Evolutionary conservation across 2,888 invertebrate species (phyloP).

Genomic region (Tupiocoris notatus): DNA sequence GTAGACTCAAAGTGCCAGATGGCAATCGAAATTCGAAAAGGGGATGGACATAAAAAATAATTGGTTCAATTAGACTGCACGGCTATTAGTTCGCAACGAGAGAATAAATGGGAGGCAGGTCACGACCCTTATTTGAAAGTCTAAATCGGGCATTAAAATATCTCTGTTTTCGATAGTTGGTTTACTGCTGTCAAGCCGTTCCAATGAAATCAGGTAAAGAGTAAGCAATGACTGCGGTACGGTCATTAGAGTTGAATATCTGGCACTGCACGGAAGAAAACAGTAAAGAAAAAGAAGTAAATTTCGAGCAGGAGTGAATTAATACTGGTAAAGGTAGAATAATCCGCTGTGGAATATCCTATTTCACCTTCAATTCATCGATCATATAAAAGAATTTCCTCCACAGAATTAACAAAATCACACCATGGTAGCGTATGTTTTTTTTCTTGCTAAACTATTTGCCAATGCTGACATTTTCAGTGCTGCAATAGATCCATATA

Average conservation of each 20-base stretch:
- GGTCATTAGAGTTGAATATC: background rate
- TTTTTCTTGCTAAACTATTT: too few relatives aligned
- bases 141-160: background rate
- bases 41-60: background rate
- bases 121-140: background rate
- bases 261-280: background rate
- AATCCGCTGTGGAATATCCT: too few relatives aligned
- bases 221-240: background rate
- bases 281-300: too few relatives aligned
- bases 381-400: too few relatives aligned
- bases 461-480: too few relatives aligned
- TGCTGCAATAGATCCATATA: too few relatives aligned
- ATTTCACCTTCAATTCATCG: too few relatives aligned
- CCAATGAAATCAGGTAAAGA: background rate
- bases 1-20: background rate
- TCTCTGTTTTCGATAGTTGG: background rate
- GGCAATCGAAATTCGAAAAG: background rate
- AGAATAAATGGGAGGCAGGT: background rate
- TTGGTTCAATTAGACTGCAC: background rate
- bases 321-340: too few relatives aligned
- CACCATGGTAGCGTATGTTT: too few relatives aligned
- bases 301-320: too few relatives aligned
- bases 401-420: too few relatives aligned
- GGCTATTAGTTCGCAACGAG: background rate
- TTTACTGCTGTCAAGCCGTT: background rate